phyloP scores from a whole-genome alignment of 2,888 invertebrate genomes.

The Monochamus alternatus region DNA sequence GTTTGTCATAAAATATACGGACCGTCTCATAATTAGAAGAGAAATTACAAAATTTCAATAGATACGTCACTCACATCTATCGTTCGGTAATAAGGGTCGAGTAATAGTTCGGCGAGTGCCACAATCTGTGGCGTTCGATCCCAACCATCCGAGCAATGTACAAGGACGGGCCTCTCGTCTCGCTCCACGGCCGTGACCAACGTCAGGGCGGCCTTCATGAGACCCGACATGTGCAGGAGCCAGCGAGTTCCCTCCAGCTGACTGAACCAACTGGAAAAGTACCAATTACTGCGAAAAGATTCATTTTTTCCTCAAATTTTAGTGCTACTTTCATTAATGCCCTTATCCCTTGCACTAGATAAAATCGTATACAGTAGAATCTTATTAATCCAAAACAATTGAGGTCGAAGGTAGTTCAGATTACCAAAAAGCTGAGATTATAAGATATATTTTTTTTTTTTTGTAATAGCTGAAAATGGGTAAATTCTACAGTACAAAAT shows the following conservation, averaged over 20 bases:
- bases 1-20: too few relatives aligned
- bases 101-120: constrained; percentile 90
- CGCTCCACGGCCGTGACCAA: constrained; percentile 87
- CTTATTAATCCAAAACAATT: too few relatives aligned
- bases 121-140: constrained; percentile 98
- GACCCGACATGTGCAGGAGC: constrained; percentile 91
- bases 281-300: background rate
- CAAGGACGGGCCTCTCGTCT: constrained; percentile 91
- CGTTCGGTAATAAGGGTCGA: constrained; percentile 96
- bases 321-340: too few relatives aligned
- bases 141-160: constrained; percentile 99
- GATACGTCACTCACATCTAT: constrained; percentile 77
- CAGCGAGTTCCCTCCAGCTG: constrained; percentile 91
- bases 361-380: too few relatives aligned
- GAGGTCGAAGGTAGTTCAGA: too few relatives aligned
- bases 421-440: too few relatives aligned
- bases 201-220: constrained; percentile 86
- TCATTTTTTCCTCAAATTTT: background rate
- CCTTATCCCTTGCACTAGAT: too few relatives aligned
- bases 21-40: too few relatives aligned
- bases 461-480: background rate
- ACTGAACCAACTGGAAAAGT: constrained; percentile 85
- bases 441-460: background rate
- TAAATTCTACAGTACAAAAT: too few relatives aligned
- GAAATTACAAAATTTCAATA: background rate